phyloP scores from a whole-genome alignment of 1,140 invertebrate genomes.

The Neodiprion fabricii region DNA sequence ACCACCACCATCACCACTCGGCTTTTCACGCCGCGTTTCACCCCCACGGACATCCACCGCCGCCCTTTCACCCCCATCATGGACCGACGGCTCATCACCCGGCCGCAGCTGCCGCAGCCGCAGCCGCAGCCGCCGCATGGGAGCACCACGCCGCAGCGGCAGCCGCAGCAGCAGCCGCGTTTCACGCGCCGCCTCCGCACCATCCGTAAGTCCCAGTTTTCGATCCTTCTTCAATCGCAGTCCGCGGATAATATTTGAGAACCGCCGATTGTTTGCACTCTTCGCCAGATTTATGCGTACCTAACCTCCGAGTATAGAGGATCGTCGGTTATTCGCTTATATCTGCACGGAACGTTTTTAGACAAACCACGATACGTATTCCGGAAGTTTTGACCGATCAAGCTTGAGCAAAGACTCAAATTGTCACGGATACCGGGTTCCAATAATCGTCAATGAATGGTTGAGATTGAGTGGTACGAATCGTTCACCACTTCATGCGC shows the following conservation, averaged over 20 bases:
- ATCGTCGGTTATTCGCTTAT: no score
- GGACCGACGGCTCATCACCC: constrained; percentile 46
- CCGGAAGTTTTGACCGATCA: no score
- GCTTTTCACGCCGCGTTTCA: constrained; percentile 58
- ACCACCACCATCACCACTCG: constrained; percentile 57
- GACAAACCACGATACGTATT: no score
- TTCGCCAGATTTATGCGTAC: no score
- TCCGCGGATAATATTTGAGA: constrained; percentile 71
- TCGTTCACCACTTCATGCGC: no score
- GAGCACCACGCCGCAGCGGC: constrained; percentile 54
- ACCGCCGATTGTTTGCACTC: no score
- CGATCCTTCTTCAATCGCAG: constrained; percentile 92
- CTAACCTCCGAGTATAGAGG: no score
- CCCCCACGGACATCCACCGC: constrained; percentile 52
- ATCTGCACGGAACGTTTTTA: no score
- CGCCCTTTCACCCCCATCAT: constrained; percentile 52
- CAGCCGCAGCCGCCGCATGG: constrained; percentile 53
- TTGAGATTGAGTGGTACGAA: no score
- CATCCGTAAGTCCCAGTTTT: constrained; percentile 60
- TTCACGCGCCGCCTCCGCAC: constrained; percentile 50
- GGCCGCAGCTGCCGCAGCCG: constrained; percentile 44
- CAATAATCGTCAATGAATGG: no score
- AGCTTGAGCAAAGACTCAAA: no score
- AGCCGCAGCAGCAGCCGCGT: constrained; percentile 45
- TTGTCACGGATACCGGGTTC: no score